Percentiles rank a stretch among this genome's conserved stretches.
These are phyloP conservation scores for Nyctibius bracteatus DNA, from an alignment of 2,113 vertebrate genomes.

Conservation along the genomic window DNA sequence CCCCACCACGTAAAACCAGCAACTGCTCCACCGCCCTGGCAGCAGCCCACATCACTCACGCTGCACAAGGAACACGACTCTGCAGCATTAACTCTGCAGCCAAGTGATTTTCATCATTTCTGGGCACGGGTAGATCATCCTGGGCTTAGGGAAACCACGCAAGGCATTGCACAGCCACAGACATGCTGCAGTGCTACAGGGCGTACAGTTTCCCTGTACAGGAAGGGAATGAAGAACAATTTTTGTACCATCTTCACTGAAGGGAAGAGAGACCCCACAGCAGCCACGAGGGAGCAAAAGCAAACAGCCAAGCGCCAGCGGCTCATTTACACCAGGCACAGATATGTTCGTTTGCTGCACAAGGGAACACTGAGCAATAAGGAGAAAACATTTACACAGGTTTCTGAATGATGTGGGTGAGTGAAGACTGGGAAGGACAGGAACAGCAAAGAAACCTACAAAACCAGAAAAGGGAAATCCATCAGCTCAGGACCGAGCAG, in stretches of 20 bases:
- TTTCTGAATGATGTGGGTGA: background rate
- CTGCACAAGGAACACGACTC: background rate
- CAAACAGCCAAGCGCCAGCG: background rate
- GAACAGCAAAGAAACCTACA: background rate
- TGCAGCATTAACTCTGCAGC: background rate
- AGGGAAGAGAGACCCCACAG: background rate
- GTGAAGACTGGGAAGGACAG: background rate
- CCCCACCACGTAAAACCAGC: background rate
- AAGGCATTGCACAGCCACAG: background rate
- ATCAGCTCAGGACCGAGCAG: fast-evolving
- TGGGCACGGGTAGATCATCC: fast-evolving
- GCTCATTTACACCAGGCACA: background rate
- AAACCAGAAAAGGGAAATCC: background rate
- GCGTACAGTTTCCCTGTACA: fast-evolving
- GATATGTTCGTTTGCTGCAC: background rate
- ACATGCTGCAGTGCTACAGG: background rate
- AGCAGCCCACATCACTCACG: background rate
- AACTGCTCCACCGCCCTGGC: background rate
- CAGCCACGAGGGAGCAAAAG: background rate
- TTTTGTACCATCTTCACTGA: background rate
- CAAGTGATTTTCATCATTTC: background rate
- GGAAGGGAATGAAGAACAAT: background rate
- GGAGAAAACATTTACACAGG: background rate
- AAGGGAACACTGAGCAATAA: background rate
- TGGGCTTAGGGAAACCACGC: background rate